phyloP scores from a whole-genome alignment of 2,797 vertebrate species.

The Xenops minutus region DNA sequence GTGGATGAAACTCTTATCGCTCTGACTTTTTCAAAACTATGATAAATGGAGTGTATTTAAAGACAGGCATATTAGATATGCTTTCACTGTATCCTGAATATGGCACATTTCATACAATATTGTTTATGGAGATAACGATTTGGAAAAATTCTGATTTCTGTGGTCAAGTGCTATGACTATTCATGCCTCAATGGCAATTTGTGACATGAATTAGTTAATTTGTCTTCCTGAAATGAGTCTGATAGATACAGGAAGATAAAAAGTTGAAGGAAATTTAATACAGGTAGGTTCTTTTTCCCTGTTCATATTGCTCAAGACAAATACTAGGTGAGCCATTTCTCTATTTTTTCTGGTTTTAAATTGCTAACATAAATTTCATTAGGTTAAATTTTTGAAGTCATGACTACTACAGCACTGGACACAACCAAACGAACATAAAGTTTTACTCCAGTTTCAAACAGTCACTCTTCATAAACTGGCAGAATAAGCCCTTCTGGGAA shows the following conservation, averaged over 20 bases:
- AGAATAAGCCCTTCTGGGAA: background rate
- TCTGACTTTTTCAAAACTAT: background rate
- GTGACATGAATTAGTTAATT: background rate
- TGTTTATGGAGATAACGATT: background rate
- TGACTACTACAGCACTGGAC: background rate
- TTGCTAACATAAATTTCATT: background rate
- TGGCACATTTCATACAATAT: background rate
- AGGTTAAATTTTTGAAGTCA: background rate
- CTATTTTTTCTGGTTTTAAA: background rate
- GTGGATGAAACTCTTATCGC: background rate
- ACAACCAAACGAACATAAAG: background rate
- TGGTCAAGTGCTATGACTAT: background rate
- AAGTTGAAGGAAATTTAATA: background rate
- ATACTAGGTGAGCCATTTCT: background rate
- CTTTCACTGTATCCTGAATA: background rate
- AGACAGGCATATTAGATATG: background rate
- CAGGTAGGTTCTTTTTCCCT: background rate
- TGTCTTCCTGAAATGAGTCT: background rate
- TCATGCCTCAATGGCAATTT: background rate
- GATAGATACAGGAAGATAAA: background rate
- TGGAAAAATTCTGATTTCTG: background rate
- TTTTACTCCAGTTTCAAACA: background rate
- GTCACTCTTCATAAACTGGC: background rate
- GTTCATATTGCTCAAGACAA: background rate
- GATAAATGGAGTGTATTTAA: slow-evolving; percentile 31